These are phyloP conservation scores for rabbit (Oryctolagus cuniculus) DNA, from an alignment of 2,113 vertebrate genomes.

Conservation along the genomic window mOryCun1.1 NC_091436.1:75184501-75185000, in stretches of 20 bases:
- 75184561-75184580: too few species aligned
- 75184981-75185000: neutral
- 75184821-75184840: neutral
- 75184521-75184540: too few species aligned
- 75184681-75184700: slow-evolving; percentile 51
- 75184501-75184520: too few species aligned
- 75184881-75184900: slow-evolving; percentile 30
- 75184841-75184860: slow-evolving; percentile 36
- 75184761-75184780: slow-evolving; percentile 29
- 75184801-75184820: neutral
- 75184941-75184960: neutral
- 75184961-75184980: neutral
- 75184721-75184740: neutral
- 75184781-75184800: neutral
- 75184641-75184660: slow-evolving; percentile 25
- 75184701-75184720: slow-evolving; percentile 53
- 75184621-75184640: slow-evolving; percentile 40
- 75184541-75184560: too few species aligned
- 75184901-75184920: neutral
- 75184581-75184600: too few species aligned
- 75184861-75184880: neutral
- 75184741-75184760: neutral
- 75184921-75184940: neutral
- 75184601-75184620: too few species aligned
- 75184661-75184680: slow-evolving; percentile 38